Percentiles rank a stretch among this genome's conserved stretches.
Conservation (phyloP, 1,140 invertebrate species). For the Ips nitidus region DNA sequence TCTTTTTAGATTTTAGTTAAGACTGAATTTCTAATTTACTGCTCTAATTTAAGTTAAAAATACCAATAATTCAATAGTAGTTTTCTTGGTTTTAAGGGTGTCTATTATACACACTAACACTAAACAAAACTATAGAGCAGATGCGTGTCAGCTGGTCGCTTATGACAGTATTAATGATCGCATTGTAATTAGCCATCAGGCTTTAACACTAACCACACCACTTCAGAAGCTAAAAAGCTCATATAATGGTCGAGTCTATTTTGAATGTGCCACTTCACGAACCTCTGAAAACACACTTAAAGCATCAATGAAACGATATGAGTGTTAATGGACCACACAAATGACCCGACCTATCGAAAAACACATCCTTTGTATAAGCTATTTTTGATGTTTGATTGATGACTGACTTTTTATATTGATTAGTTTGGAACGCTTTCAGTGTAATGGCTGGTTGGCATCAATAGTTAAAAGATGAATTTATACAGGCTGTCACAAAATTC, state of each 20-base stretch:
- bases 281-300: constrained; percentile 30
- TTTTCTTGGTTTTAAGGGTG: constrained; percentile 47
- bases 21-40: too few species aligned
- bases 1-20: too few species aligned
- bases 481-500: too few species aligned
- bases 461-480: too few species aligned
- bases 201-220: constrained; percentile 45
- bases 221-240: constrained; percentile 18
- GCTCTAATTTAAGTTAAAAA: too few species aligned
- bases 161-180: constrained; percentile 48
- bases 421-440: too few species aligned
- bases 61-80: too few species aligned
- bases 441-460: too few species aligned
- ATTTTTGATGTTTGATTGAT: constrained; percentile 26
- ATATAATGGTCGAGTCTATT: constrained; percentile 31
- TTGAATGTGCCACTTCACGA: constrained; percentile 25
- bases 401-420: background rate
- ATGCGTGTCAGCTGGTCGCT: constrained; percentile 48
- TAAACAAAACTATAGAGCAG: constrained; percentile 38
- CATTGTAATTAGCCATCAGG: constrained; percentile 50
- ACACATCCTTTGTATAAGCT: constrained; percentile 27
- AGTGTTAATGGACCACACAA: constrained; percentile 32
- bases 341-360: constrained; percentile 30
- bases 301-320: constrained; percentile 28
- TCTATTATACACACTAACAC: constrained; percentile 15